phyloP scores from a whole-genome alignment of 2,797 vertebrate species.

The Hipposideros larvatus region DNA sequence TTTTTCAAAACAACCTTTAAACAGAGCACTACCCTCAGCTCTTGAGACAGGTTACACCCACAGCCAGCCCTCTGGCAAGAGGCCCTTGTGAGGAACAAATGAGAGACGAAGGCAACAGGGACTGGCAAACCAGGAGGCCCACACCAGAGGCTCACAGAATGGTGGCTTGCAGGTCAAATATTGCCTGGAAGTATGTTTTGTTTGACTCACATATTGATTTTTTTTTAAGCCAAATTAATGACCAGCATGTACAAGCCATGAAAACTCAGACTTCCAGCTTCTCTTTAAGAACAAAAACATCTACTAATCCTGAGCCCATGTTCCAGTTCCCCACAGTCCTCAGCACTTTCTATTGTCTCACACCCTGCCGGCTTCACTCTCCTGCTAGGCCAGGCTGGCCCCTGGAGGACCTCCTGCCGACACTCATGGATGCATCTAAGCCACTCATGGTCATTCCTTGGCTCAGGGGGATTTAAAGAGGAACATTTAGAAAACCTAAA shows the following conservation, averaged over 20 bases:
- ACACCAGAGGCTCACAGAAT: not conserved
- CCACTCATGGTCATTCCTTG: not conserved
- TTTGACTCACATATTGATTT: not conserved
- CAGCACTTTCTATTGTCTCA: not conserved
- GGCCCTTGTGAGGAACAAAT: not conserved
- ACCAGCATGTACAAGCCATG: not conserved
- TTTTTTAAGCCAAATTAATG: not conserved
- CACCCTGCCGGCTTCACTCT: not conserved
- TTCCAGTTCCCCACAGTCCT: not conserved
- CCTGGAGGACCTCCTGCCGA: not conserved
- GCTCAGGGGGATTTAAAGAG: not conserved
- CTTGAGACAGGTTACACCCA: not conserved
- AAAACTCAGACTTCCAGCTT: constrained; percentile 5
- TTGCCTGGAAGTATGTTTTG: not conserved
- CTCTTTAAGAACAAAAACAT: not conserved
- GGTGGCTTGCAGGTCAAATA: not conserved
- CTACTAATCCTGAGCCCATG: not conserved
- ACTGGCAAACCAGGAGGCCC: not conserved
- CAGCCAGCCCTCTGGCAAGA: not conserved
- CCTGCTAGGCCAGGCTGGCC: not conserved
- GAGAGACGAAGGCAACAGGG: not conserved
- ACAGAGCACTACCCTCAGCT: not conserved
- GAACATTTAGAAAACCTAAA: not conserved
- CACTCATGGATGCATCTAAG: accelerated
- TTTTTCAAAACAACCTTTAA: not conserved